phyloP scores from a whole-genome alignment of 2,113 vertebrate species.

The Brachionichthys hirsutus region DNA sequence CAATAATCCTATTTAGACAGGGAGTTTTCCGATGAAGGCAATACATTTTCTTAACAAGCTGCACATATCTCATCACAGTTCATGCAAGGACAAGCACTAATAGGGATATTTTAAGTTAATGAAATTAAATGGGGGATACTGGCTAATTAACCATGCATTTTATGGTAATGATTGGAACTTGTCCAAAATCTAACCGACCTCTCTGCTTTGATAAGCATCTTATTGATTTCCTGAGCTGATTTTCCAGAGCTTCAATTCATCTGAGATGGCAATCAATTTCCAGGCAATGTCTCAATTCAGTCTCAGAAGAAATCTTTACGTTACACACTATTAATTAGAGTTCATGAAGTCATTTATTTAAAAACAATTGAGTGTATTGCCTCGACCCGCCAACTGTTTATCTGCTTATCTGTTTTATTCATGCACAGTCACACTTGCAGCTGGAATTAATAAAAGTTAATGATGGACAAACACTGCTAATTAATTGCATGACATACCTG shows the following conservation, averaged over 20 bases:
- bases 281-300: conserved; percentile 24
- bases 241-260: conserved; percentile 30
- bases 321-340: conserved; percentile 16
- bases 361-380: too few relatives aligned
- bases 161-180: conserved; percentile 54
- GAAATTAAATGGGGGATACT: conserved; percentile 43
- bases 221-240: conserved; percentile 42
- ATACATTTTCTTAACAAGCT: conserved; percentile 12
- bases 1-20: too few relatives aligned
- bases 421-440: conserved; percentile 55
- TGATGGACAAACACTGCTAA: conserved; percentile 74
- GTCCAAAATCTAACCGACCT: conserved; percentile 51
- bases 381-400: conserved; percentile 43
- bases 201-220: conserved; percentile 42
- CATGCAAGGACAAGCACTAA: conserved; percentile 15
- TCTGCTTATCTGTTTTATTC: conserved; percentile 64
- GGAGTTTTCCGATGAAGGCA: conserved; percentile 44
- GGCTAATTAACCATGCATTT: conserved; percentile 49
- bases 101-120: conserved; percentile 47
- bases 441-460: conserved; percentile 75
- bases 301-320: conserved; percentile 4
- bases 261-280: conserved; percentile 15
- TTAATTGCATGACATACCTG: conserved; percentile 70
- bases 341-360: conserved; percentile 25
- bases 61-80: background rate